Evolutionary conservation across 2,888 invertebrate species (phyloP), one percentile per base, ranked within the genome.

Genomic region (Caenorhabditis macrosperma): DNA sequence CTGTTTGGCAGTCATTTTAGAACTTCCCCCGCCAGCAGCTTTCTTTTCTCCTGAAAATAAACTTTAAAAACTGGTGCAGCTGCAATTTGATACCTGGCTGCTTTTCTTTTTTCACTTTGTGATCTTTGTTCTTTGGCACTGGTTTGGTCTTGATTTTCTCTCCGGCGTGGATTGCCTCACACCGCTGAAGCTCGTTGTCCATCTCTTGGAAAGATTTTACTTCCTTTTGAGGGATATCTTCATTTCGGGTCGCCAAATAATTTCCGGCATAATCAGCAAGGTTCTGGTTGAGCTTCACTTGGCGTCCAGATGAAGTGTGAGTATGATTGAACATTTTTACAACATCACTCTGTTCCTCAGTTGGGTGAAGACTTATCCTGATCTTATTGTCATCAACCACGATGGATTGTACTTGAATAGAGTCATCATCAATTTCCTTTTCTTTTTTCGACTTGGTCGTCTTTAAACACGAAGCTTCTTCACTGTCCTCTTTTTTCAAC

Each of bases 251-350:
- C 9, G 26, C 68, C 7, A 69, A 26, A 26, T 59, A 52, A 5
- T 17, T 30, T 22, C 78, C 78, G 52, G 67, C 67, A 24, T 35
- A 52, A n/a, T 78, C 74, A 2, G 48, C 52, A 0, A 74, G 38
- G 2, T 54, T 20, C 10, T 48, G 55, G 10, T 78, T 79, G 7
- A 79, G 15, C 30, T 79, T 74, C 0, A 79, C 54, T 9, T 38
- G 30, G 63, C 79, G 63, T 17, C 79, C 79, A 30, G 79, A 79
- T 3, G 79, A 79, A 0, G 75, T 44, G 30, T 50, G 20, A 7
- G 26, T 26, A 5, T 38, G 33, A 10, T 68, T 69, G 48, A 79
- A 79, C 46, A 79, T 79, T 2, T 69, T 41, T 1, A 30, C 30
- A 1, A 35, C 59, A 30, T 52, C 30, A 9, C 60, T 44, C 28